Base-by-base conservation (phyloP, 2,888 invertebrate species). In the Pecten maximus region DNA sequence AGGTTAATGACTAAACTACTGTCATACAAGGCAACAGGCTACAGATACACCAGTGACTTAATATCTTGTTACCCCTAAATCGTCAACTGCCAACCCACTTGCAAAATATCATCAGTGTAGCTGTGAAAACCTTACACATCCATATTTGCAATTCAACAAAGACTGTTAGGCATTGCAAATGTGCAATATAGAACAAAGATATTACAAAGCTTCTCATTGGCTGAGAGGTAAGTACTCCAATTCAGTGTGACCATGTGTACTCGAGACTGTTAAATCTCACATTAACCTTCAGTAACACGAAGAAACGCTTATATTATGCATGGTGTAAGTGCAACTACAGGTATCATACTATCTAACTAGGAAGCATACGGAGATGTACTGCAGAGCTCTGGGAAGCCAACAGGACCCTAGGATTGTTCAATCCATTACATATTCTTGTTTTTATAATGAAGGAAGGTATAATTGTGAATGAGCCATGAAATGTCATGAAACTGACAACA, bases 1-100 rank as follows among this genome's bases (percentile, higher is more conserved):
- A 74, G 74, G 74, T 74, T 74, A 74, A 74, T 74, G 74, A 74
- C 74, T 74, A 74, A 28, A 28, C 74, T 74, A 74, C 74, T 10
- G 35, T 74, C 23, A 54, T n/a, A 54, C 74, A 74, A 74, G 44
- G 35, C 74, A 74, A 74, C 74, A 74, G 74, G 74, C 74, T 74
- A 74, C 74, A 35, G 35, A 35, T 74, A 74, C 16, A 35, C 28
- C 28, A 23, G 74, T 74, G 28, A 74, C 28, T 12, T 74, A 28
- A 74, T 35, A 28, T 35, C 8, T 48, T 19, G 16, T 48, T 2
- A 60, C 60, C 60, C 48, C n/a, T n/a, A n/a, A 44, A 44, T 60
- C 23, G 2, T 23, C n/a, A 16, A n/a, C n/a, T 6, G 0, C 60
- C 60, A 60, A n/a, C 60, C n/a, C 60, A n/a, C 23, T 23, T 23